Percentiles rank a stretch among this genome's conserved stretches.
Conservation (phyloP, 2,113 vertebrate species). For the Neogale vison region DNA sequence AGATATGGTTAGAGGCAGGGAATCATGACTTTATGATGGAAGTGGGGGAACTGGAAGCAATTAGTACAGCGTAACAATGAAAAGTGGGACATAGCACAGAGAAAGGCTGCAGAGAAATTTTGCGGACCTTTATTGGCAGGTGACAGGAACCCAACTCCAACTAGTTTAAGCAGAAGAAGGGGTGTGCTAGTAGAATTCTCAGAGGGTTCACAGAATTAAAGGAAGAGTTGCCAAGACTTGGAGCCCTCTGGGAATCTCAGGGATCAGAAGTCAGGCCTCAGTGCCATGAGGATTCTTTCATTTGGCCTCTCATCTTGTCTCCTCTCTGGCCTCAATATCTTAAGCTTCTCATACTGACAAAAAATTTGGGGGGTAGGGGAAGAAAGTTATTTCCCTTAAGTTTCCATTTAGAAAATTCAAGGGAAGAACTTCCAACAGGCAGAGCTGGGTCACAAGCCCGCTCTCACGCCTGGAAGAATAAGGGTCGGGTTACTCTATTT, state of each 20-base stretch:
- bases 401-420: neutral
- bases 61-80: neutral
- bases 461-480: neutral
- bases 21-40: neutral
- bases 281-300: neutral
- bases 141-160: conserved; percentile 13
- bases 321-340: neutral
- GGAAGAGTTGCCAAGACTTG: neutral
- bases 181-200: neutral
- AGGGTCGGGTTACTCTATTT: neutral
- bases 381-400: neutral
- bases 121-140: neutral
- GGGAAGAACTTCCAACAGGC: neutral
- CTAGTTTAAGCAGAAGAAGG: conserved; percentile 20
- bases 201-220: neutral
- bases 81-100: neutral
- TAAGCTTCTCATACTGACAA: neutral
- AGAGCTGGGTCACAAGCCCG: neutral
- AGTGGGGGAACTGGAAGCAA: neutral
- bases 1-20: neutral
- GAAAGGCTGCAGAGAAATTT: conserved; percentile 9
- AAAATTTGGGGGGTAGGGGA: neutral
- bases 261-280: neutral
- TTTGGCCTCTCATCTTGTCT: neutral
- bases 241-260: neutral